A percentile compares a stretch with the other conserved stretches of the same genome.
Conservation (phyloP, 2,113 vertebrate genomes). For the Hippocampus mohnikei region DNA sequence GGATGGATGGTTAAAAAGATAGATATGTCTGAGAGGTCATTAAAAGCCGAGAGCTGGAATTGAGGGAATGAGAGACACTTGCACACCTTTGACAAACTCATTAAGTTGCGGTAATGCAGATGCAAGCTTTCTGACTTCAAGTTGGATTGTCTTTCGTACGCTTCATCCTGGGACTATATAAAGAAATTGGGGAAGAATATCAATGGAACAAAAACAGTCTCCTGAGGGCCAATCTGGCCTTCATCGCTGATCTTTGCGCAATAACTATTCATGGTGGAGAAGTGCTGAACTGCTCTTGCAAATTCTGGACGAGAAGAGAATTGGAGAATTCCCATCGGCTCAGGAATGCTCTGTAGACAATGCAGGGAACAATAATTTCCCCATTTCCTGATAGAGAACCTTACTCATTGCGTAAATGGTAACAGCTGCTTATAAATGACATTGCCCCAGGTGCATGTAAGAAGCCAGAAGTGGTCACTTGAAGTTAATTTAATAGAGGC, state of each 20-base stretch:
- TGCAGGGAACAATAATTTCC: slow-evolving; percentile 7
- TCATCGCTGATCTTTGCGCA: slow-evolving; percentile 36
- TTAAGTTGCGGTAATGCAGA: slow-evolving; percentile 48
- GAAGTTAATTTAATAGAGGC: slow-evolving; percentile 33
- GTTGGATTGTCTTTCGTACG: slow-evolving; percentile 37
- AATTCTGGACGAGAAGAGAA: slow-evolving; percentile 16
- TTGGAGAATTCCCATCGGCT: slow-evolving; percentile 30
- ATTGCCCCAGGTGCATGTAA: slow-evolving; percentile 4
- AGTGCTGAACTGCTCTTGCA: slow-evolving; percentile 21
- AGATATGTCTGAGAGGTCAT: slow-evolving; percentile 32
- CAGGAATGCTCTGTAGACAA: slow-evolving; percentile 8
- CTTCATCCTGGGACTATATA: slow-evolving; percentile 50
- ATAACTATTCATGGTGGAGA: slow-evolving; percentile 49
- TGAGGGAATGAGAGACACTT: slow-evolving; percentile 39
- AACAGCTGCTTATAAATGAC: slow-evolving; percentile 7
- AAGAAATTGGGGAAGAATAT: slow-evolving; percentile 40
- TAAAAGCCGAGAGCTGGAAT: slow-evolving; percentile 36
- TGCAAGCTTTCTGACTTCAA: slow-evolving; percentile 25
- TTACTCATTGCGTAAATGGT: slow-evolving; percentile 5
- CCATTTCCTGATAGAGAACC: neutral
- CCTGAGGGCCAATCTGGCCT: slow-evolving; percentile 57
- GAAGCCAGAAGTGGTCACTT: slow-evolving; percentile 19
- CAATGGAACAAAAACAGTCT: slow-evolving; percentile 48
- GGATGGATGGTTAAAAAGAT: neutral
- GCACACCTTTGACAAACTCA: slow-evolving; percentile 54